Conservation (phyloP, 2,888 invertebrate genomes). For the Plebejus anna region DNA sequence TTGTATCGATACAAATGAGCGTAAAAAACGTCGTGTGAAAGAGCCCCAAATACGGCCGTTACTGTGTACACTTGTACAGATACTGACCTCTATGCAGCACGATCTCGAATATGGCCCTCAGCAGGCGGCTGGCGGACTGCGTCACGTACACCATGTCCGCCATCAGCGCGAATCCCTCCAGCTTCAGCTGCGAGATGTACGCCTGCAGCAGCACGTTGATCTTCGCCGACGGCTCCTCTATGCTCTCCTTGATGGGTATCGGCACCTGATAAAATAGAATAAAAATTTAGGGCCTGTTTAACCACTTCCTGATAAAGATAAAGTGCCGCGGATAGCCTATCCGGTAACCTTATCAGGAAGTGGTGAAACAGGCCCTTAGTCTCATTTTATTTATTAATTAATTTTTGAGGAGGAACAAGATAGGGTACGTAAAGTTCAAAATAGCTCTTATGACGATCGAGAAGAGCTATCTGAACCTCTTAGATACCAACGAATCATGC, state of each 20-base stretch:
- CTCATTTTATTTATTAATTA: too few species aligned
- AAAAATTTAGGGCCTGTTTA: neutral
- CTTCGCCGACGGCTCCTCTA: slow-evolving; percentile 98
- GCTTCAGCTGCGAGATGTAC: slow-evolving; percentile 97
- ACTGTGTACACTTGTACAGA: too few species aligned
- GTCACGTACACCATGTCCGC: slow-evolving; percentile 99
- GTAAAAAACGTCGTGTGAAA: too few species aligned
- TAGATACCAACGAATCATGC: too few species aligned
- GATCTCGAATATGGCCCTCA: slow-evolving; percentile 98
- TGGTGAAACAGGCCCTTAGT: too few species aligned
- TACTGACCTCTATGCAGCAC: slow-evolving; percentile 83
- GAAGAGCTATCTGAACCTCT: too few species aligned
- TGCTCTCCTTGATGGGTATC: slow-evolving; percentile 97
- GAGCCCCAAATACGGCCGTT: too few species aligned
- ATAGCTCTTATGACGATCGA: too few species aligned
- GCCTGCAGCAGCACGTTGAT: slow-evolving; percentile 97
- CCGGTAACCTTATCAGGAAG: too few species aligned
- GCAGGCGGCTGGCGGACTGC: slow-evolving; percentile 96
- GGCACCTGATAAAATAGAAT: slow-evolving; percentile 84
- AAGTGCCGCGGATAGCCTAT: neutral
- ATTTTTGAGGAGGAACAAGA: too few species aligned
- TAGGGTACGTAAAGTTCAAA: too few species aligned
- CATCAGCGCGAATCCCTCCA: slow-evolving; percentile 99
- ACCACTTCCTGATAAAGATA: neutral
- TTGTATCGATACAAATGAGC: too few species aligned